These are phyloP conservation scores for Pomacea canaliculata DNA, from an alignment of 2,888 invertebrate genomes.

Conservation along the genomic window DNA sequence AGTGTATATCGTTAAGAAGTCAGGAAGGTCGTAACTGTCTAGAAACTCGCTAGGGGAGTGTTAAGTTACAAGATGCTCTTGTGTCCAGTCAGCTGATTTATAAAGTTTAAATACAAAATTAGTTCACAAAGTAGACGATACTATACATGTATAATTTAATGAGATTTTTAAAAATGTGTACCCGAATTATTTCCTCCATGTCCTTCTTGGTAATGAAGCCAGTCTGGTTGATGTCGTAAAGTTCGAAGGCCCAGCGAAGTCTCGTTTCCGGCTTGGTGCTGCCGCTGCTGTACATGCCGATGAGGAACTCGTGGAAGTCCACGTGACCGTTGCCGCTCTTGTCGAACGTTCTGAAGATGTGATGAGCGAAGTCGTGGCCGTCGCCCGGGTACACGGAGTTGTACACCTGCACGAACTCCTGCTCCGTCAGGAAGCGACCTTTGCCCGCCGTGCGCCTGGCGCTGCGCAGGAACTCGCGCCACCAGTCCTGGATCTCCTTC, in stretches of 20 bases:
- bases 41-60: too few relatives aligned
- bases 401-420: constrained; percentile 22
- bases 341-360: constrained; percentile 27
- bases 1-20: too few relatives aligned
- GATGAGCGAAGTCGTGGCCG: constrained; percentile 20
- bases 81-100: too few relatives aligned
- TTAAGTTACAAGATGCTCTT: too few relatives aligned
- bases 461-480: constrained; percentile 19
- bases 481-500: constrained; percentile 27
- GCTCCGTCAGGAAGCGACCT: constrained; percentile 15
- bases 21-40: too few relatives aligned
- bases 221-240: constrained; percentile 19
- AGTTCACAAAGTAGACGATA: too few relatives aligned
- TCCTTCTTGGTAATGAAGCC: constrained; percentile 16
- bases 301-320: constrained; percentile 26
- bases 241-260: constrained; percentile 24
- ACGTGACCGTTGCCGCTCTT: constrained; percentile 6
- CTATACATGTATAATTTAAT: too few relatives aligned
- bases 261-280: constrained; percentile 18
- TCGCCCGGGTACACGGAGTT: constrained; percentile 23
- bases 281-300: constrained; percentile 23
- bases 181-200: constrained; percentile 21
- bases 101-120: too few relatives aligned
- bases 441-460: not conserved
- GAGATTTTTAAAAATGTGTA: not conserved